phyloP scores from a whole-genome alignment of 2,888 invertebrate species.

The Ochlodes sylvanus region DNA sequence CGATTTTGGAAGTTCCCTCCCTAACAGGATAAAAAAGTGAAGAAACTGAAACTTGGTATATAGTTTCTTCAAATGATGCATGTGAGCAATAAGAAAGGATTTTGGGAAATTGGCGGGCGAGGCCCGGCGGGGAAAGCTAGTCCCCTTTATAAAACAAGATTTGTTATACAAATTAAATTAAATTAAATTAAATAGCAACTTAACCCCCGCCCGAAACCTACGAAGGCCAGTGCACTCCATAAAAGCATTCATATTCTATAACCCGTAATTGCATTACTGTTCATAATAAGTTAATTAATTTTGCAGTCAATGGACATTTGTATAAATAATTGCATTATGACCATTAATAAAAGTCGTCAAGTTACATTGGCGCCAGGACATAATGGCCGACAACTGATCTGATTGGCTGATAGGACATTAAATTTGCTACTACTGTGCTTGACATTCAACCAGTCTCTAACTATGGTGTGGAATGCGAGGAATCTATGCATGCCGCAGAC shows the following conservation, averaged over 20 bases:
- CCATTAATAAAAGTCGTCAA: conserved; percentile 46
- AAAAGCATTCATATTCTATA: conserved; percentile 30
- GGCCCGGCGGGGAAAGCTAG: too few relatives aligned
- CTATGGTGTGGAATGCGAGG: conserved; percentile 13
- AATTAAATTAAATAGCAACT: background rate
- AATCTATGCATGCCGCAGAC: conserved; percentile 9
- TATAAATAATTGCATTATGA: conserved; percentile 44
- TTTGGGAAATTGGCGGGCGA: too few relatives aligned
- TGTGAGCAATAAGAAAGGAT: too few relatives aligned
- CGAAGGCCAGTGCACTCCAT: conserved; percentile 19
- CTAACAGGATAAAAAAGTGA: too few relatives aligned
- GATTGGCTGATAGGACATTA: conserved; percentile 39
- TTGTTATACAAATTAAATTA: background rate
- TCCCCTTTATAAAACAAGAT: too few relatives aligned
- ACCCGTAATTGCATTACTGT: conserved; percentile 24
- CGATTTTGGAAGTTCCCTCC: too few relatives aligned
- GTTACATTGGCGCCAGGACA: conserved; percentile 43
- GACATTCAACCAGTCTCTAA: conserved; percentile 6
- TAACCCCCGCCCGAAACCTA: background rate
- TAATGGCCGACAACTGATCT: conserved; percentile 38
- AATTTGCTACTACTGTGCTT: conserved; percentile 25
- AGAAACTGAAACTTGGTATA: too few relatives aligned
- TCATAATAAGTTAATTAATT: conserved; percentile 42
- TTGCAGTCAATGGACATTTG: conserved; percentile 36
- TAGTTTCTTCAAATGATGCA: too few relatives aligned